phyloP scores from a whole-genome alignment of 2,888 invertebrate species.

The Leucozona laternaria region DNA sequence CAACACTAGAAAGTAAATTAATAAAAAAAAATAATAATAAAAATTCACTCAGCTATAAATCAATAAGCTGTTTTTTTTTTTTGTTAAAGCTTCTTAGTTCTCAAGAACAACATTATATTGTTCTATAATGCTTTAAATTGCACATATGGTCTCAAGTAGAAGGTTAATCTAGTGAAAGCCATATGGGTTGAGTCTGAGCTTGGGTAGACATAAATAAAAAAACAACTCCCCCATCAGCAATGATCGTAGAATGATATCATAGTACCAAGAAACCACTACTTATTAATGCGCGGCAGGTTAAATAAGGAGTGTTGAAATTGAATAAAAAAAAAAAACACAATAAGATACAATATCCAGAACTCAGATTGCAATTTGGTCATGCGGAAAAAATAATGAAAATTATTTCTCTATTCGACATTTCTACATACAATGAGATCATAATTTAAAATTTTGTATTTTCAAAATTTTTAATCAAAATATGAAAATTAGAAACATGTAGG shows the following conservation, averaged over 20 bases:
- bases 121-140: not conserved
- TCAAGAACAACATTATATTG: not conserved
- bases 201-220: not conserved
- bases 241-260: conserved; percentile 13
- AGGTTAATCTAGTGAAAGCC: not conserved
- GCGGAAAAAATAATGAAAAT: not conserved
- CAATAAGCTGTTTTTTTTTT: not conserved
- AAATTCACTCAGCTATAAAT: not conserved
- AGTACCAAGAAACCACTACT: not conserved
- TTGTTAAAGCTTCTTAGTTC: not conserved
- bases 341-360: not conserved
- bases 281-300: not conserved
- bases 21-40: not conserved
- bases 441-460: not conserved
- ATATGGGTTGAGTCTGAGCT: conserved; percentile 2
- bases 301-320: conserved; percentile 11
- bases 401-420: no score
- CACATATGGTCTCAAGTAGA: not conserved
- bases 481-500: no score
- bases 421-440: not conserved
- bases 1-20: not conserved
- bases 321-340: not conserved
- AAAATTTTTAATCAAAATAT: no score
- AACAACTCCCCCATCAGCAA: conserved; percentile 3
- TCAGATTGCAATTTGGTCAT: not conserved